phyloP scores from a whole-genome alignment of 2,888 invertebrate species.

The Tenthredo amoena region DNA sequence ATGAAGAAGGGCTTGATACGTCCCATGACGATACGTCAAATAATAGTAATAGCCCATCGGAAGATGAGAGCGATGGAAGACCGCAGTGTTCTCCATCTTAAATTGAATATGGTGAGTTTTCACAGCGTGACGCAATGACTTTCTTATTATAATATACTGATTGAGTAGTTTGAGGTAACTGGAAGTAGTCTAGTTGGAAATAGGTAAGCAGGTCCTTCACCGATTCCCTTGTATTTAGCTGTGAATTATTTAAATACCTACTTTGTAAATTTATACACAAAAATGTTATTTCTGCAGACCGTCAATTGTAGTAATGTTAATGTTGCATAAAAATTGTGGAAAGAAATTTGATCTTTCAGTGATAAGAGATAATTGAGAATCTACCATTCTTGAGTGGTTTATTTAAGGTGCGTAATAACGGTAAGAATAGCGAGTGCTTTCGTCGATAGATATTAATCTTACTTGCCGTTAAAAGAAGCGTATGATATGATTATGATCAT shows the following conservation, averaged over 20 bases:
- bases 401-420: not conserved
- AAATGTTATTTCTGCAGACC: not conserved
- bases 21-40: slow-evolving; percentile 57
- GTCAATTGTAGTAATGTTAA: not conserved
- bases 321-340: not conserved
- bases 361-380: not conserved
- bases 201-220: not conserved
- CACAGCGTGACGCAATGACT: not conserved
- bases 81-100: slow-evolving; percentile 64
- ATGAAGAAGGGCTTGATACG: slow-evolving; percentile 52
- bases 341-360: not conserved
- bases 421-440: not conserved
- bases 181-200: not conserved
- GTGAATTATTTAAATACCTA: not conserved
- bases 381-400: not conserved
- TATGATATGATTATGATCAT: not conserved
- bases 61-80: slow-evolving; percentile 57
- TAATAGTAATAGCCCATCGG: slow-evolving; percentile 59
- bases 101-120: slow-evolving; percentile 50
- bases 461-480: not conserved
- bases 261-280: slow-evolving; percentile 18
- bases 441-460: not conserved
- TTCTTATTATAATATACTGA: not conserved
- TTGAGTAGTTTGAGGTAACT: not conserved
- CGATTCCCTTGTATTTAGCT: not conserved